phyloP scores from a whole-genome alignment of 2,113 vertebrate genomes.

The Sula dactylatra region DNA sequence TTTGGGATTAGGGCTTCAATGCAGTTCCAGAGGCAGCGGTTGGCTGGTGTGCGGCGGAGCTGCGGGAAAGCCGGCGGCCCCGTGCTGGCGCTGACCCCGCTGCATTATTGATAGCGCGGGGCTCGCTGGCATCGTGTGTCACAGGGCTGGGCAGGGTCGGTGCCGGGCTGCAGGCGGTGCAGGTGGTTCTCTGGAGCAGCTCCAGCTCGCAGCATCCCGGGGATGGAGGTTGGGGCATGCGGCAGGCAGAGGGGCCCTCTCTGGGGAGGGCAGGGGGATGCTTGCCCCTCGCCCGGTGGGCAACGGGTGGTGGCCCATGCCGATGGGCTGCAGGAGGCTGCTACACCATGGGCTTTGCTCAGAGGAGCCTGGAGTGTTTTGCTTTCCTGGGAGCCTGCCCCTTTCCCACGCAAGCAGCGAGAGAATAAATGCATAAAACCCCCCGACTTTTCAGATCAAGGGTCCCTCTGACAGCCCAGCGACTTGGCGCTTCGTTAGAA shows the following conservation, averaged over 20 bases:
- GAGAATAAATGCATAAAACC: neutral
- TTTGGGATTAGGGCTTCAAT: neutral
- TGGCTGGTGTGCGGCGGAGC: neutral
- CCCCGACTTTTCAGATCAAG: neutral
- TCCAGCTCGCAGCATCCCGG: neutral
- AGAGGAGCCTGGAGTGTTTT: neutral
- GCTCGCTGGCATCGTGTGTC: neutral
- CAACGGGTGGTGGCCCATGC: neutral
- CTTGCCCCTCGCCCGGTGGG: neutral
- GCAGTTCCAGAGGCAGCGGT: fast-evolving
- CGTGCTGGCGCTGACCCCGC: neutral
- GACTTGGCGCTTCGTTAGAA: neutral
- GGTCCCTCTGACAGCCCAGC: neutral
- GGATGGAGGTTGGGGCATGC: fast-evolving
- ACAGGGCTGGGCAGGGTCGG: neutral
- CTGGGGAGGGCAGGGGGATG: neutral
- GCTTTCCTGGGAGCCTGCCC: neutral
- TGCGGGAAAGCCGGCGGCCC: neutral
- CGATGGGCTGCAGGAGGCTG: fast-evolving
- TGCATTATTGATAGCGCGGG: slow-evolving; percentile 33
- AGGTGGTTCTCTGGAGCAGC: neutral
- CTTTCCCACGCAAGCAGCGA: neutral
- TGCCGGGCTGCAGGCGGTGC: neutral
- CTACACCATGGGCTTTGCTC: neutral
- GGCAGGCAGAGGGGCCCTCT: neutral